Evolutionary conservation across 2,888 invertebrate species (phyloP).

Genomic region (Hybos culiciformis): DNA sequence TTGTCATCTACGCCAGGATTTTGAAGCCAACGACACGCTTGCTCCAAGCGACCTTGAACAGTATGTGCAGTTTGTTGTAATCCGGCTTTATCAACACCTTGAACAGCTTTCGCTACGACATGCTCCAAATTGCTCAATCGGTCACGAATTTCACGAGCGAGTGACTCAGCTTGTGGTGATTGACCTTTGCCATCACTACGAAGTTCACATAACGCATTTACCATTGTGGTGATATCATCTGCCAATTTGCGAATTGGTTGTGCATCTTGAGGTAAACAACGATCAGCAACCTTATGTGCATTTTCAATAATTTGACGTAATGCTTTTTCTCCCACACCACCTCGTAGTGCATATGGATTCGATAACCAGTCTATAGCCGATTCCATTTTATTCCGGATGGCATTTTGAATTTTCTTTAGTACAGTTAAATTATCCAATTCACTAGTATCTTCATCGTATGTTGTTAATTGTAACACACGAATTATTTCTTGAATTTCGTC

Average conservation of each 20-base stretch:
- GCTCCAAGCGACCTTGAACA: conserved; percentile 57
- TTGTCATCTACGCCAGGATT: conserved; percentile 86
- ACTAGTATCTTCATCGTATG: conserved; percentile 97
- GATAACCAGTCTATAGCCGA: conserved; percentile 90
- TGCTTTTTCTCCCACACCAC: conserved; percentile 87
- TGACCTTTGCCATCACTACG: conserved; percentile 74
- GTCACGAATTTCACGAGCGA: conserved; percentile 76
- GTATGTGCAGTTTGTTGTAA: conserved; percentile 75
- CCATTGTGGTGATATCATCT: conserved; percentile 72
- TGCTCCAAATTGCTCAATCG: conserved; percentile 77
- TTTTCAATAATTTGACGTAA: conserved; percentile 84
- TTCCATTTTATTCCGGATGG: conserved; percentile 81
- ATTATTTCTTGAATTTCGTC: conserved; percentile 99
- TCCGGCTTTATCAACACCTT: conserved; percentile 73
- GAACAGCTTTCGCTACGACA: conserved; percentile 69
- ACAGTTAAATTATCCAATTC: conserved; percentile 94
- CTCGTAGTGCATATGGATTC: conserved; percentile 80
- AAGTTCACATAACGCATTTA: conserved; percentile 83
- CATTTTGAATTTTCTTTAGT: conserved; percentile 81
- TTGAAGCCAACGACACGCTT: conserved; percentile 87
- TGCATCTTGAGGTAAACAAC: conserved; percentile 66
- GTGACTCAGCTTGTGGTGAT: conserved; percentile 42
- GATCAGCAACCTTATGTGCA: conserved; percentile 72
- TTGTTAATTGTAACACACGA: conserved; percentile 87
- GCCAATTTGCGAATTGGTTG: conserved; percentile 66